Evolutionary conservation across 2,113 vertebrate species (phyloP).

Genomic region (Aix galericulata): DNA sequence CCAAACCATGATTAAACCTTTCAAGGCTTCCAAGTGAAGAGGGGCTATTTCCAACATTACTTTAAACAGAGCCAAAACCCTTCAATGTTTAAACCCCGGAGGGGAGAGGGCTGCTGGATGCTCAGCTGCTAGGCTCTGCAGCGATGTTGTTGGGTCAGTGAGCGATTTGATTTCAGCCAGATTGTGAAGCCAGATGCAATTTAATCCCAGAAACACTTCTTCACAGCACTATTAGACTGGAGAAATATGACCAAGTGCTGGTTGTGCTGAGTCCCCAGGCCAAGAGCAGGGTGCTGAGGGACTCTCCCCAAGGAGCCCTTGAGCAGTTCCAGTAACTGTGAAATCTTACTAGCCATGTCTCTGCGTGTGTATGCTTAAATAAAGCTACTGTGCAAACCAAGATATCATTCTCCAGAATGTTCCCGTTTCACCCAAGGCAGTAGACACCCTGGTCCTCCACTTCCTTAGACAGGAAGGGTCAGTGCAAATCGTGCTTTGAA

Average conservation of each 20-base stretch:
- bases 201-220: background rate
- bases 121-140: background rate
- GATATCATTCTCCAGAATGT: background rate
- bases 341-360: background rate
- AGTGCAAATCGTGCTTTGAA: background rate
- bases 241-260: slow-evolving; percentile 17
- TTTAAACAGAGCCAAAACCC: background rate
- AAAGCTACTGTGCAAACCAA: background rate
- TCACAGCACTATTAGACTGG: background rate
- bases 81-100: background rate
- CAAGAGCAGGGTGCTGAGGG: background rate
- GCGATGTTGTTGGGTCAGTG: background rate
- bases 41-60: background rate
- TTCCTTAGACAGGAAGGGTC: background rate
- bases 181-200: slow-evolving; percentile 10
- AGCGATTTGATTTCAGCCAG: background rate
- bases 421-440: background rate
- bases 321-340: background rate
- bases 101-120: background rate
- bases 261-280: background rate
- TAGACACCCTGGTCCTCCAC: background rate
- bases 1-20: background rate
- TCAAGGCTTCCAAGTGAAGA: slow-evolving; percentile 5
- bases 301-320: background rate
- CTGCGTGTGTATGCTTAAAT: background rate